A percentile compares a stretch with the other conserved stretches of the same genome.
Evolutionary conservation across 2,797 vertebrate species (phyloP).

Genomic region (Bradypodion ventrale): DNA sequence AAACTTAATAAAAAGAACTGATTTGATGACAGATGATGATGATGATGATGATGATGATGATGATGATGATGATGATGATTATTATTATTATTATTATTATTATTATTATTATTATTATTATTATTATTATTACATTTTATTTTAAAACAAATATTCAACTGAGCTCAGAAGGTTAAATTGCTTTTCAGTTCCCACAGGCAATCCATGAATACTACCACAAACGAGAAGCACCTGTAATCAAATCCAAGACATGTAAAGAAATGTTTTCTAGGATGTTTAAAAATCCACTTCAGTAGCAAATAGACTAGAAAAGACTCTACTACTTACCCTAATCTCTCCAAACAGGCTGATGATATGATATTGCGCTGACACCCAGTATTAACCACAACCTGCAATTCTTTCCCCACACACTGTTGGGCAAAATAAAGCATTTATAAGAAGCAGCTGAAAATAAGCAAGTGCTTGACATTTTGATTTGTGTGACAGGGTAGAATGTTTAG

Average conservation of each 20-base stretch:
- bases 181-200: not conserved
- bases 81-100: too few species aligned
- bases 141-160: not conserved
- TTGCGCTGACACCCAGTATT: conserved; percentile 86
- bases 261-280: not conserved
- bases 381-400: conserved; percentile 81
- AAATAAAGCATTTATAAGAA: conserved; percentile 46
- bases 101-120: too few species aligned
- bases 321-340: conserved; percentile 85
- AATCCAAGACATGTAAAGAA: not conserved
- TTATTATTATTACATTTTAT: not conserved
- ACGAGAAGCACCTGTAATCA: not conserved
- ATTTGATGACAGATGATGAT: too few species aligned
- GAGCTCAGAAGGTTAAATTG: not conserved
- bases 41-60: too few species aligned
- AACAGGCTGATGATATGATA: conserved; percentile 82
- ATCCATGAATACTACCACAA: not conserved
- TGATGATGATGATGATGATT: too few species aligned
- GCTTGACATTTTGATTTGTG: not conserved
- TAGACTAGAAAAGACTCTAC: not conserved
- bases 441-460: not conserved
- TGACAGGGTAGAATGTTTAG: not conserved
- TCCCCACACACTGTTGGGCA: conserved; percentile 81
- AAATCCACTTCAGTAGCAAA: not conserved
- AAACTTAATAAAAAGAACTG: too few species aligned